Evolutionary conservation across 2,888 invertebrate species (phyloP), one percentile per base, ranked within the genome.

Genomic region (Temnothorax rugatulus): DNA sequence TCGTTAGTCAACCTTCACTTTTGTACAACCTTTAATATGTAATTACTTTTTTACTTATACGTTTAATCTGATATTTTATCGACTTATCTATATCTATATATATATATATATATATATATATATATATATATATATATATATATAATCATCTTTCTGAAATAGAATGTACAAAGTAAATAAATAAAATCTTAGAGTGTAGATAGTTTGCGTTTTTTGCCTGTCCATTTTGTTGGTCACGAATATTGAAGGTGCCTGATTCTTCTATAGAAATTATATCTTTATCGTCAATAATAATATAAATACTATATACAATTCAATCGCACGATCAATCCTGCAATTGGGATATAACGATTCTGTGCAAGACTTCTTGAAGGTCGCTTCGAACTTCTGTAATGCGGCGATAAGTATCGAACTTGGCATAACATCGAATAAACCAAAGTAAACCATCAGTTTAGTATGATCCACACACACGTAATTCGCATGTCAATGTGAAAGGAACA

Each of bases 381-480:
- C 7, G 21, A 38, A 50, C 15, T 41, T 41, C 3, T 13, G 50
- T 25, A 44, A 34, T 29, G 21, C 38, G 21, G 47, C 64, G 47
- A 82, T 21, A 29, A 29, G 4, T 29, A 54, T 57, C 64, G 75
- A 87, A 87, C 82, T 82, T 79, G 87, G 66, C 52, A 69, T 47
- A 61, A 69, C 79, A 82, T 85, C 77, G 83, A 79, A 87, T 83
- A 86, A 84, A 71, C 61, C 82, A 76, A 82, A 83, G 68, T 84
- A 82, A 83, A 83, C 75, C 61, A 21, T 68, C 59, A 71, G 34
- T 61, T 86, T 76, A 82, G 83, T 71, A 86, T 84, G 68, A 88
- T 41, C 9, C n/a, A 71, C 81, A 81, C 74, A 82, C 76, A 76
- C 82, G 76, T 82, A 83, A 57, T 84, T 59, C 68, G 69, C 54